Evolutionary conservation across 2,113 vertebrate species (phyloP).

Genomic region (Pygoscelis adeliae): DNA sequence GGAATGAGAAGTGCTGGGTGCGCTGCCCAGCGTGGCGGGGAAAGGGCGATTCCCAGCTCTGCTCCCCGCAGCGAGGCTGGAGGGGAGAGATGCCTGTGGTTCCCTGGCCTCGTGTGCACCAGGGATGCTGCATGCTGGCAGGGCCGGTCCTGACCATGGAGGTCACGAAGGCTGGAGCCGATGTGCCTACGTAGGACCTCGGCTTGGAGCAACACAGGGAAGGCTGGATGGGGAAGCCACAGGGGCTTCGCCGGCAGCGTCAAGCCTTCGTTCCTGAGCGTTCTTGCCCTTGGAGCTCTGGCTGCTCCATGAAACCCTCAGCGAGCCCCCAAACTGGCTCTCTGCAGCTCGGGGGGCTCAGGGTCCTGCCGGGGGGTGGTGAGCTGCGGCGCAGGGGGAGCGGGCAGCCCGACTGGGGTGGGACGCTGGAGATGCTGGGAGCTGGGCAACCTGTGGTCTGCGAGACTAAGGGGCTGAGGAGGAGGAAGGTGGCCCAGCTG

Average conservation of each 20-base stretch:
- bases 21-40: neutral
- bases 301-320: neutral
- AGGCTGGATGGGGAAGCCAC: neutral
- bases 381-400: rapidly evolving
- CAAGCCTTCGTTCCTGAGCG: rapidly evolving
- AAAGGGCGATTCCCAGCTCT: neutral
- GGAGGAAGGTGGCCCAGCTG: neutral
- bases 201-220: neutral
- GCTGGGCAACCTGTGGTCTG: neutral
- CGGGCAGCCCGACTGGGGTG: rapidly evolving
- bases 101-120: no score
- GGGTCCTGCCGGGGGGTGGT: neutral
- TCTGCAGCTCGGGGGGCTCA: rapidly evolving
- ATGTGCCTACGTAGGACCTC: rapidly evolving
- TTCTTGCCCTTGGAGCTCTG: neutral
- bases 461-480: neutral
- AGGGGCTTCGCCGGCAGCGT: neutral
- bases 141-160: rapidly evolving
- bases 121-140: rapidly evolving
- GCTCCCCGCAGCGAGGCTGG: neutral
- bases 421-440: rapidly evolving
- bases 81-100: neutral
- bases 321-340: rapidly evolving
- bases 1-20: neutral
- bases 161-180: neutral